Percentiles rank a stretch among this genome's conserved stretches.
These are phyloP conservation scores for Alauda arvensis DNA, from an alignment of 2,797 vertebrate species.

Conservation along the genomic window DNA sequence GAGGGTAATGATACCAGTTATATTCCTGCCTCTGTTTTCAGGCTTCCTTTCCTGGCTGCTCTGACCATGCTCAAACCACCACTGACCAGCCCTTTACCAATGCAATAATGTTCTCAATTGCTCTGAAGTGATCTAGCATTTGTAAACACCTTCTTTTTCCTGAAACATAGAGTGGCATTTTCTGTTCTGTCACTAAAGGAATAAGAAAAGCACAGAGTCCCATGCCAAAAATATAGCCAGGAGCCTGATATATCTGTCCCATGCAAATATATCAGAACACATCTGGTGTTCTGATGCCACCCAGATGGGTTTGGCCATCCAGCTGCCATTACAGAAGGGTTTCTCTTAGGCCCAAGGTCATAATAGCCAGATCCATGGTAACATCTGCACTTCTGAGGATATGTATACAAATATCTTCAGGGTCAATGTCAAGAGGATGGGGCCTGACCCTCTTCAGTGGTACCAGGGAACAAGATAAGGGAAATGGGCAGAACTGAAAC, in stretches of 20 bases:
- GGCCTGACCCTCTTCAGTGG: not conserved
- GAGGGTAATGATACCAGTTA: not conserved
- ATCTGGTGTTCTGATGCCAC: not conserved
- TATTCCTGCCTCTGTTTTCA: not conserved
- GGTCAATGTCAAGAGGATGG: not conserved
- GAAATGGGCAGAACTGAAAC: not conserved
- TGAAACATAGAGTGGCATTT: not conserved
- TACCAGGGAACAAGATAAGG: not conserved
- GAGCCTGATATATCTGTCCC: not conserved
- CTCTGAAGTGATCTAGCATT: not conserved
- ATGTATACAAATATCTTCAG: not conserved
- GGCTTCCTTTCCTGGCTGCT: not conserved
- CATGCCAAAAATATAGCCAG: not conserved
- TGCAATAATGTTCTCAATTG: not conserved
- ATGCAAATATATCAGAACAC: no score
- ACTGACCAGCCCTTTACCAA: not conserved
- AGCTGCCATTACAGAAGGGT: not conserved
- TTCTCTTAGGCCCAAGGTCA: not conserved
- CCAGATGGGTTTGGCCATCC: not conserved
- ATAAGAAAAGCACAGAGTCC: not conserved
- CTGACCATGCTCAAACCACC: not conserved
- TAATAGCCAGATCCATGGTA: not conserved
- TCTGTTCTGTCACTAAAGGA: not conserved
- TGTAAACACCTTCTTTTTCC: not conserved
- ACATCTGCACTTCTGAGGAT: not conserved